Base-by-base conservation (phyloP, 2,888 invertebrate genomes). In the Mylabris sibirica region DNA sequence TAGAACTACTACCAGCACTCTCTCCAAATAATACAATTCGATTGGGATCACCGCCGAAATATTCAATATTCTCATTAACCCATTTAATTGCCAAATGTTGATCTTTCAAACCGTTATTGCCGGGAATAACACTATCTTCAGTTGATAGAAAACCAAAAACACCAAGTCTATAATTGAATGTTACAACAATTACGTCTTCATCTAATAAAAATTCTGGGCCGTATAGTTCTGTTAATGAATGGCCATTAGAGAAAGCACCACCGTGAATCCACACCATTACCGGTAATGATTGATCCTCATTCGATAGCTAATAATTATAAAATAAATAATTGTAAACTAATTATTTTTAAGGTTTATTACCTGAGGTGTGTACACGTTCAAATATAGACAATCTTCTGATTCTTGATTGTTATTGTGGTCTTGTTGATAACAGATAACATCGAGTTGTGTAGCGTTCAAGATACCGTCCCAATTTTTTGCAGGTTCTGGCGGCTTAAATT, bases 101-200 rank as follows among this genome's bases (percentile, higher is more conserved):
- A 49, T 74, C 74, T 62, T 74, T 74, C 11, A 74, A 62, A 1
- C 75, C 74, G 4, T 49, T 64, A 64, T 77, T 78, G 63, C 78
- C 78, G 1, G 71, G 65, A 14, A 75, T 70, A 3, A 72, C 60
- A 1, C 66, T 59, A 68, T 78, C 77, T 17, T 65, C 60, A 34
- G 77, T 77, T 14, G 74, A 76, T 11, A 78, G 35, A 65, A 78
- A 78, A 77, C 78, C 78, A 66, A 77, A 78, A 49, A 76, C 74
- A 59, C 78, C 78, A 8, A 78, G 44, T 44, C 78, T 65, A 57
- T 78, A 78, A 57, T 78, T 78, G 24, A 77, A 70, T 14, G 71
- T 71, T 5, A 79, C 79, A 35, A 79, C 59, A 2, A 78, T 62
- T 4, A 80, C 66, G 6, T 67, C 62, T 59, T 76, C 62, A 41